Base-by-base conservation (phyloP, 2,888 invertebrate genomes). In the Pterobdella sp. region DNA sequence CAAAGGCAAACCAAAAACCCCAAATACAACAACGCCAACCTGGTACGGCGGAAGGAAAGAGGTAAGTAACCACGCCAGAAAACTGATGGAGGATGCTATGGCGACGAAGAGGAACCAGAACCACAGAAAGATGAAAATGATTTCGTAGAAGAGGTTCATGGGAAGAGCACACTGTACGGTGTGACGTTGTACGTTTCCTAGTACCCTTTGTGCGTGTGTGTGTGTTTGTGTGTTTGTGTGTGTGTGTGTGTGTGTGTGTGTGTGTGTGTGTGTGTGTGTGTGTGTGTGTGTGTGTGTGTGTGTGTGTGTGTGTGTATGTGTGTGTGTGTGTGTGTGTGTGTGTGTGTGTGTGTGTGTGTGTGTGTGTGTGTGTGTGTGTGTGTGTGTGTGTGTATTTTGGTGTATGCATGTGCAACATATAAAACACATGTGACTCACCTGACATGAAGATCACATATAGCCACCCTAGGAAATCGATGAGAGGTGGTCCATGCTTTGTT, bases 71-170 rank as follows among this genome's bases (percentile, higher is more conserved):
- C 85, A 85, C 75, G 82, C 80, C 74, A 84, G 75, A 72, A 85
- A 81, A 76, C 82, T 84, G 75, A 80, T 79, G 52, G 82, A 77
- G 75, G 84, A 85, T 74, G 83, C 79, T 35, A 82, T 77, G 63
- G 82, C 81, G 18, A 86, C 84, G 60, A 85, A 81, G 56, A 85
- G 81, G 72, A 85, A 80, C 85, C 85, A 86, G 80, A 85, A 86
- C 85, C 85, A 85, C 63, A 85, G 79, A 80, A 86, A 85, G 76
- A 82, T 83, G 77, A 81, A 83, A 71, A 83, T 82, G 77, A 82
- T 83, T 76, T 83, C 77, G 72, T 76, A 76, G 76, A 77, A 77
- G 42, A 77, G 72, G 72, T 77, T 77, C 36, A 77, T 73, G 26
- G 83, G 83, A 69, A 83, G 77, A 10, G 81, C 81, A 77, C 83